These are phyloP conservation scores for Aegithalos caudatus DNA, from an alignment of 2,113 vertebrate genomes.

Conservation along the genomic window DNA sequence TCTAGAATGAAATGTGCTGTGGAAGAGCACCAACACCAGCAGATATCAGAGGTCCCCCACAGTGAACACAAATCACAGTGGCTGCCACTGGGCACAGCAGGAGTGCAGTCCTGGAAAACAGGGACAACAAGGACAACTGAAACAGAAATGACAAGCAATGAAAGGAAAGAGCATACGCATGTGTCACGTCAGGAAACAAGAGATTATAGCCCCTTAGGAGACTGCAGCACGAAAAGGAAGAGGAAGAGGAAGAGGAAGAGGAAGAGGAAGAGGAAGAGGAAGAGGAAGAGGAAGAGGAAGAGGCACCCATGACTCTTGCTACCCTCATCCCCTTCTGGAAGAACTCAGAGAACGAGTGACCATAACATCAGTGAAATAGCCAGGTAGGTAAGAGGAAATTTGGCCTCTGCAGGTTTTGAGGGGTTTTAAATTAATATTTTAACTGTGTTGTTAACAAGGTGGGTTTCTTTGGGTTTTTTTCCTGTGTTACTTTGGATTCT, in stretches of 20 bases:
- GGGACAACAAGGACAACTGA: neutral
- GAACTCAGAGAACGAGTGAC: neutral
- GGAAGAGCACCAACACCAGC: neutral
- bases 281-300: too few relatives aligned
- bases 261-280: too few relatives aligned
- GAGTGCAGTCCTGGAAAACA: neutral
- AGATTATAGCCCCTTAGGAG: neutral
- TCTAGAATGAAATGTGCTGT: neutral
- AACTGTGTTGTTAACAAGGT: neutral
- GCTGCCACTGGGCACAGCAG: neutral
- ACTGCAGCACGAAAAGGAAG: too few relatives aligned
- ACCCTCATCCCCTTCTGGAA: neutral
- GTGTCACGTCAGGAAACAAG: accelerated
- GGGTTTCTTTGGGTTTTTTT: neutral
- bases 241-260: too few relatives aligned
- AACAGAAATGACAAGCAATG: neutral
- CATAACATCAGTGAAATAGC: neutral
- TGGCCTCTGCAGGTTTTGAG: neutral
- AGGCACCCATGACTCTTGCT: neutral
- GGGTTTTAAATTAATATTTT: neutral
- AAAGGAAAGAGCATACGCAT: neutral
- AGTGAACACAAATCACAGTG: neutral
- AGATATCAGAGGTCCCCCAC: neutral
- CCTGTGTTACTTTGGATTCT: neutral
- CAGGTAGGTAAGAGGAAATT: neutral